Conservation (phyloP, 1,140 invertebrate genomes). For the Trachymyrmex septentrionalis region DNA sequence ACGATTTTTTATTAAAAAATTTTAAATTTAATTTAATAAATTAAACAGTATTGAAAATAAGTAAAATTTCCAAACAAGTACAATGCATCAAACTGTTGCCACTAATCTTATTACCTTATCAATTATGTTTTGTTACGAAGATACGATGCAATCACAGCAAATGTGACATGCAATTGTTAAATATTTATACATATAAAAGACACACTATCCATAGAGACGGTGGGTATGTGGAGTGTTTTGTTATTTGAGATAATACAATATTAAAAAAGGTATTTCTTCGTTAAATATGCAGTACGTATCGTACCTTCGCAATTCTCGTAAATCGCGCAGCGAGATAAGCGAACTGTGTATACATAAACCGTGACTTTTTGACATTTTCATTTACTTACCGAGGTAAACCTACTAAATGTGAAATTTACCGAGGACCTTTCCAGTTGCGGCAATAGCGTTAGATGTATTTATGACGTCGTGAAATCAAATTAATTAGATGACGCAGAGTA, state of each 20-base stretch:
- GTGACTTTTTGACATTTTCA: constrained; percentile 42
- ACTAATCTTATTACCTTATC: neutral
- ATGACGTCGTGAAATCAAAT: constrained; percentile 35
- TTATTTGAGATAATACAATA: neutral
- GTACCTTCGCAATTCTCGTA: constrained; percentile 34
- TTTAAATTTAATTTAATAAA: too few species aligned
- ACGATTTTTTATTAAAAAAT: too few species aligned
- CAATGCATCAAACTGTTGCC: neutral
- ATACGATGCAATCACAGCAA: neutral
- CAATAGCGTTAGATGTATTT: constrained; percentile 36
- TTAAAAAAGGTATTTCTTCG: neutral
- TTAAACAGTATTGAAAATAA: too few species aligned
- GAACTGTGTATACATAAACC: constrained; percentile 15
- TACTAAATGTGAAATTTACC: constrained; percentile 32
- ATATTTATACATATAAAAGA: constrained; percentile 28
- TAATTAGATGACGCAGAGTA: constrained; percentile 23
- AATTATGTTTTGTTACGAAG: neutral
- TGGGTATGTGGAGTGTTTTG: too few species aligned
- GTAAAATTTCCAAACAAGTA: neutral
- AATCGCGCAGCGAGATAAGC: constrained; percentile 29
- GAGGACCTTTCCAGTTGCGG: constrained; percentile 16
- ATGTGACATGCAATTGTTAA: neutral
- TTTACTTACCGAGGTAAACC: constrained; percentile 32
- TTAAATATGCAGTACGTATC: neutral
- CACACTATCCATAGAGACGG: neutral